Evolutionary conservation across 2,888 invertebrate species (phyloP).

Genomic region (Ashinkailepas kermadecensis): DNA sequence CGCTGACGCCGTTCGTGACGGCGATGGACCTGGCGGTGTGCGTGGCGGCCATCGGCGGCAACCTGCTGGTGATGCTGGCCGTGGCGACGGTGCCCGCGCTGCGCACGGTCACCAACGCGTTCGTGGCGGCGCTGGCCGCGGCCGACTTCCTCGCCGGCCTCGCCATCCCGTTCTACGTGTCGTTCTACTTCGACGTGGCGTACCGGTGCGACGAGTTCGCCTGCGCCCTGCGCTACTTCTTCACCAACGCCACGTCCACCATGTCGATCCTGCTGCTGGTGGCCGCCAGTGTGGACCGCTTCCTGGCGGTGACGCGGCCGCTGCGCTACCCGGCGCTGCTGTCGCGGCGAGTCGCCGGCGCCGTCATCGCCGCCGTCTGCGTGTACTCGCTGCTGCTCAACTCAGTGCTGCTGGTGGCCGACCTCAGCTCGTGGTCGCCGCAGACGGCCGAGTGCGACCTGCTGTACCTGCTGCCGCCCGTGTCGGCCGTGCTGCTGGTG

Average conservation of each 20-base stretch:
- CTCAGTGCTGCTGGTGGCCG: slow-evolving; percentile 33
- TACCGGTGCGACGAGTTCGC: slow-evolving; percentile 32
- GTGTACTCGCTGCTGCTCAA: slow-evolving; percentile 34
- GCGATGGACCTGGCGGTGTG: background rate
- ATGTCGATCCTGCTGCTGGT: slow-evolving; percentile 34
- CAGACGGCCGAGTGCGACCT: slow-evolving; percentile 36
- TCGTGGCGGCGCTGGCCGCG: slow-evolving; percentile 34
- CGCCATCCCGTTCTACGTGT: slow-evolving; percentile 35
- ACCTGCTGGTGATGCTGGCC: slow-evolving; percentile 31
- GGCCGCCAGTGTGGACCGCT: slow-evolving; percentile 35
- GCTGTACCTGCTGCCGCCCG: slow-evolving; percentile 33
- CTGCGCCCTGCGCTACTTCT: slow-evolving; percentile 27
- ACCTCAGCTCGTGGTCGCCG: slow-evolving; percentile 27
- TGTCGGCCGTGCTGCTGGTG: background rate
- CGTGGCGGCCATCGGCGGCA: slow-evolving; percentile 30
- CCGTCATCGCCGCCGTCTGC: slow-evolving; percentile 34
- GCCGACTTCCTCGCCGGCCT: slow-evolving; percentile 35
- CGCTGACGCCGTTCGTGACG: background rate
- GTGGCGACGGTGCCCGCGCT: slow-evolving; percentile 31
- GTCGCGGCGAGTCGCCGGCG: slow-evolving; percentile 28
- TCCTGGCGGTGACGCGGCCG: slow-evolving; percentile 35
- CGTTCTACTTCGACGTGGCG: slow-evolving; percentile 36
- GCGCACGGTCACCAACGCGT: slow-evolving; percentile 35
- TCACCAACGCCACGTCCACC: slow-evolving; percentile 34
- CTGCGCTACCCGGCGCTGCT: slow-evolving; percentile 33